Conservation (phyloP, 2,113 vertebrate genomes). For the Spheniscus mendiculus region DNA sequence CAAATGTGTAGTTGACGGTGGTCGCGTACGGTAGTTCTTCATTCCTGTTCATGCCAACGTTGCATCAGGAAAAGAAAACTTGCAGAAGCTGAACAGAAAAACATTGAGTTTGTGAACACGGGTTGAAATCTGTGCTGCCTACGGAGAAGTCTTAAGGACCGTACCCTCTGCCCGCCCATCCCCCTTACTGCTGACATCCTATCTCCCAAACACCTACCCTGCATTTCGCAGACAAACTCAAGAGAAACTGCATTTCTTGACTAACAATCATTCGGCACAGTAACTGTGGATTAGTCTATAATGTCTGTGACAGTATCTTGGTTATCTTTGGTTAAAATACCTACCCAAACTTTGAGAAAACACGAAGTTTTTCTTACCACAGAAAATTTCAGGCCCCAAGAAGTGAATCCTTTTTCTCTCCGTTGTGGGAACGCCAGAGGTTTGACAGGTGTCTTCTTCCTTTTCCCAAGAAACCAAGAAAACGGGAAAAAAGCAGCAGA, state of each 20-base stretch:
- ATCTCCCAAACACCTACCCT: rapidly evolving
- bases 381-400: not conserved
- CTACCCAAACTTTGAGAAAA: not conserved
- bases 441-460: not conserved
- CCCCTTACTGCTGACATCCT: not conserved
- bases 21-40: not conserved
- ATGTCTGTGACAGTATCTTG: not conserved
- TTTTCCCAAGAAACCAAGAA: not conserved
- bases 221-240: not conserved
- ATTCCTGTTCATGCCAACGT: not conserved
- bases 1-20: rapidly evolving
- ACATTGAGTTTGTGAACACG: rapidly evolving
- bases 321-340: not conserved
- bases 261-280: no score
- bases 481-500: not conserved
- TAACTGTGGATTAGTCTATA: not conserved
- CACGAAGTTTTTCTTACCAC: not conserved
- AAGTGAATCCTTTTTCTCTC: not conserved
- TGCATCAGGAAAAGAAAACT: not conserved
- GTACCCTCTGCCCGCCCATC: rapidly evolving
- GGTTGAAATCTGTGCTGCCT: not conserved
- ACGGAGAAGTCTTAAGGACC: not conserved
- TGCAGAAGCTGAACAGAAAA: not conserved
- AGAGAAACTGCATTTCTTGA: not conserved
- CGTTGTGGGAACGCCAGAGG: not conserved